phyloP scores from a whole-genome alignment of 2,888 invertebrate species.

The Baccha elongata region DNA sequence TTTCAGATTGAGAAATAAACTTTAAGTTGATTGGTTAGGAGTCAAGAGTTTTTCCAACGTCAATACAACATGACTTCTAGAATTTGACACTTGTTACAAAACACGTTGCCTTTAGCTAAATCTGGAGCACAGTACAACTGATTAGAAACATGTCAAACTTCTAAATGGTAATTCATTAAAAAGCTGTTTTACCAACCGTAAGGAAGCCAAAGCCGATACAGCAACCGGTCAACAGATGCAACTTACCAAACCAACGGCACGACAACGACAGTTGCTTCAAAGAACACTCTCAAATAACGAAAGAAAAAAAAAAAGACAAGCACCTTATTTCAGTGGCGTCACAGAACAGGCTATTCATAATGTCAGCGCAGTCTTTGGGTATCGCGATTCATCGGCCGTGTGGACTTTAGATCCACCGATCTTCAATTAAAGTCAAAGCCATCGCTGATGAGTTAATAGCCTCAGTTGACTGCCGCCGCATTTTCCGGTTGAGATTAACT shows the following conservation, averaged over 20 bases:
- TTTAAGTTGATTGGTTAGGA: too few relatives aligned
- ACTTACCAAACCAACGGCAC: slow-evolving; percentile 11
- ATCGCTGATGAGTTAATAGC: slow-evolving; percentile 69
- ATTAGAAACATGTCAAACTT: slow-evolving; percentile 65
- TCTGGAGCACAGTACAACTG: slow-evolving; percentile 53
- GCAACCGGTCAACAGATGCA: slow-evolving; percentile 39
- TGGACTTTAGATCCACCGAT: slow-evolving; percentile 66
- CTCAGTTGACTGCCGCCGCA: slow-evolving; percentile 60
- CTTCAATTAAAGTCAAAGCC: slow-evolving; percentile 67
- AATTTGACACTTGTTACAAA: slow-evolving; percentile 45
- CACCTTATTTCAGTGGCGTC: slow-evolving; percentile 52
- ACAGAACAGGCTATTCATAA: slow-evolving; percentile 53
- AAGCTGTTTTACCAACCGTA: slow-evolving; percentile 42
- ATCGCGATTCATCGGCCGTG: slow-evolving; percentile 62
- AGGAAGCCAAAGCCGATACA: slow-evolving; percentile 44
- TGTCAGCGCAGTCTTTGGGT: slow-evolving; percentile 31
- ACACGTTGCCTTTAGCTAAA: slow-evolving; percentile 14
- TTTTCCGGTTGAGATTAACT: slow-evolving; percentile 72
- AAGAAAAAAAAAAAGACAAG: slow-evolving; percentile 5
- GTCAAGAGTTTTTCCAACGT: too few relatives aligned
- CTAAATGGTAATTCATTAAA: slow-evolving; percentile 67
- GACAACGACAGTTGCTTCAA: slow-evolving; percentile 2
- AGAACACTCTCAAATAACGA: slow-evolving; percentile 28
- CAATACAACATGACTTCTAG: slow-evolving; percentile 54
- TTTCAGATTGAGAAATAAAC: too few relatives aligned